Evolutionary conservation across 2,888 invertebrate genomes (phyloP).

Genomic region (Tachina fera): DNA sequence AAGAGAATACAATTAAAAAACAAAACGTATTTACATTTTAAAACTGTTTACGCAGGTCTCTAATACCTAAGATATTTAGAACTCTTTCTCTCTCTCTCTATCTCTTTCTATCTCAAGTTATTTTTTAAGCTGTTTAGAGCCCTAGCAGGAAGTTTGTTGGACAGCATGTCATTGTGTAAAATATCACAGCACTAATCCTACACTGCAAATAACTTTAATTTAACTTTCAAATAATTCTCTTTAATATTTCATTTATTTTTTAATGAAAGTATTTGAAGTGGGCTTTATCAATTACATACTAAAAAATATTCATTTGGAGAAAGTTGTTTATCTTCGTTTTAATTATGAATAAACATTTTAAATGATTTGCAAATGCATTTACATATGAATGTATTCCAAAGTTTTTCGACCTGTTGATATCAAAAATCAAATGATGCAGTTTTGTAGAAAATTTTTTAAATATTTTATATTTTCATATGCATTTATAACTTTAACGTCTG

Average conservation of each 20-base stretch:
- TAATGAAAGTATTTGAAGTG: conserved; percentile 50
- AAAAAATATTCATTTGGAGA: conserved; percentile 22
- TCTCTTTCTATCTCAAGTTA: no score
- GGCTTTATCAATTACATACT: conserved; percentile 43
- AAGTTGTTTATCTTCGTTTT: conserved; percentile 12
- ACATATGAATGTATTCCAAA: no score
- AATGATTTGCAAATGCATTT: background rate
- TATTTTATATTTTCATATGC: fast-evolving
- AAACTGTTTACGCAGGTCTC: no score
- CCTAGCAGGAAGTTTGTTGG: conserved; percentile 15
- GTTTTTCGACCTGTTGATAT: no score
- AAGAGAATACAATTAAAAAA: no score
- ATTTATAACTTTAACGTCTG: no score
- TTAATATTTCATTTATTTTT: conserved; percentile 9
- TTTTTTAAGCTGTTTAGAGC: background rate
- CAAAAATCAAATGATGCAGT: no score
- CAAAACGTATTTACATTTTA: no score
- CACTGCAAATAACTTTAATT: conserved; percentile 38
- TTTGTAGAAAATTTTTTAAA: no score
- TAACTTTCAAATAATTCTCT: background rate
- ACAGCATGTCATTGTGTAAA: background rate
- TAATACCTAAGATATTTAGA: background rate
- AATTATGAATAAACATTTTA: background rate
- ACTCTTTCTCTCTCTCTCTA: background rate
- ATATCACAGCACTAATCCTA: conserved; percentile 48